These are phyloP conservation scores for Rhynchophorus ferrugineus DNA, from an alignment of 1,140 invertebrate species.

Conservation along the genomic window DNA sequence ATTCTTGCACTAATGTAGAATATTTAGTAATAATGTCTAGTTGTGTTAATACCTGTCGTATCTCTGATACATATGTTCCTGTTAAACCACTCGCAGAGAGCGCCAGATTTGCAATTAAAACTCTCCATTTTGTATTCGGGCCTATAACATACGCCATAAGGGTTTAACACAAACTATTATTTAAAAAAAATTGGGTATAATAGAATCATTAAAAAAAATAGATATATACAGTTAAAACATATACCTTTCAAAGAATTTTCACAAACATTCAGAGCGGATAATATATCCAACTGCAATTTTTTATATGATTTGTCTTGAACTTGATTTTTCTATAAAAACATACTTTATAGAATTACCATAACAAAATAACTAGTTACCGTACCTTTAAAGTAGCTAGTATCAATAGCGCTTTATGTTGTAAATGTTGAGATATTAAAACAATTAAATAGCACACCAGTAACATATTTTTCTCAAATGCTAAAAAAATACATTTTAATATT, in stretches of 20 bases:
- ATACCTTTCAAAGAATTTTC: constrained; percentile 60
- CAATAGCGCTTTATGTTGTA: constrained; percentile 56
- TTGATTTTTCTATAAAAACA: constrained; percentile 40
- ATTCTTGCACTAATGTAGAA: constrained; percentile 48
- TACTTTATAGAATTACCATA: constrained; percentile 11
- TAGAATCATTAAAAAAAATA: neutral
- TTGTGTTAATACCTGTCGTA: constrained; percentile 52
- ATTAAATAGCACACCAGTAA: constrained; percentile 51
- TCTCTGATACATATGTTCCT: constrained; percentile 47
- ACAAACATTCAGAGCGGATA: constrained; percentile 64
- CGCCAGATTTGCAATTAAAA: constrained; percentile 58
- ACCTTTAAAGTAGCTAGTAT: constrained; percentile 53
- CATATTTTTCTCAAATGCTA: constrained; percentile 53
- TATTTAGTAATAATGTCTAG: constrained; percentile 57
- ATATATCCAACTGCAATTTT: constrained; percentile 55
- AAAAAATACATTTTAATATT: constrained; percentile 70
- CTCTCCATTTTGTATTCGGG: constrained; percentile 55
- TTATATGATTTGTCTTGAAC: constrained; percentile 54
- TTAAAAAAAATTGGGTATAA: constrained; percentile 1
- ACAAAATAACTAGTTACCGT: constrained; percentile 23
- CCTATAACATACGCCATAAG: too few species aligned
- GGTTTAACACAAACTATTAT: constrained; percentile 7
- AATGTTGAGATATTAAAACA: constrained; percentile 62
- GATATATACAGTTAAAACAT: neutral
- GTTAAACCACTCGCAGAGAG: constrained; percentile 53